Evolutionary conservation across 2,797 vertebrate genomes (phyloP).

Genomic region (Mormyrus hasselquistii): DNA sequence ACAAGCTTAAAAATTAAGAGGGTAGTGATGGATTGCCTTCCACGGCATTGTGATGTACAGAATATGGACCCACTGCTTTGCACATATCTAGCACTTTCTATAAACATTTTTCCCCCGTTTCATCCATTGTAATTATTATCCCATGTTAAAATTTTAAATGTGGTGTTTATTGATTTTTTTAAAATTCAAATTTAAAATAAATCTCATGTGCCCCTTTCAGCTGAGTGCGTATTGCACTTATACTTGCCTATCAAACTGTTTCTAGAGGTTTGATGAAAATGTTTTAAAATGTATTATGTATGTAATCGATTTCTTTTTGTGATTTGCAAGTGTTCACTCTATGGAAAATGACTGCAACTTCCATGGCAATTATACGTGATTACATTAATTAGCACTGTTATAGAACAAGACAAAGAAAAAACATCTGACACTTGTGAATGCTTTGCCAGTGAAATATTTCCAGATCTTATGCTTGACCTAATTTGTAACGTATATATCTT

Average conservation of each 20-base stretch:
- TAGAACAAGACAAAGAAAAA: not conserved
- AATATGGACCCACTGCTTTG: conserved; percentile 26
- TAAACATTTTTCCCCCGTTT: conserved; percentile 20
- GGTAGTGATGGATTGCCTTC: not conserved
- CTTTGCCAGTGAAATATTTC: not conserved
- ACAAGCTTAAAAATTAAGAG: not conserved
- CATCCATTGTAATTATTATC: not conserved
- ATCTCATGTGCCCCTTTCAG: not conserved
- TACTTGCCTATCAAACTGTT: not conserved
- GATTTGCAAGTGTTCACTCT: not conserved
- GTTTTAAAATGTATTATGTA: not conserved
- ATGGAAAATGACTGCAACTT: not conserved
- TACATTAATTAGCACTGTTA: not conserved
- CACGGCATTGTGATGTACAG: conserved; percentile 23
- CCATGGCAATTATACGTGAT: not conserved
- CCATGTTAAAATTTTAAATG: not conserved
- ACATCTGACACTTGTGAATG: not conserved
- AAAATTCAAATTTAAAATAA: not conserved
- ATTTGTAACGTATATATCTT: not conserved
- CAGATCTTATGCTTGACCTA: not conserved
- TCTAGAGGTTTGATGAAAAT: not conserved
- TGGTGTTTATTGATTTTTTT: not conserved
- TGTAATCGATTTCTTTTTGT: not conserved
- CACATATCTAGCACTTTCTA: conserved; percentile 33
- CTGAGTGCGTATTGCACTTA: not conserved